A percentile compares a stretch with the other conserved stretches of the same genome.
These are phyloP conservation scores for Tyria jacobaeae DNA, from an alignment of 2,888 invertebrate species.

Conservation along the genomic window DNA sequence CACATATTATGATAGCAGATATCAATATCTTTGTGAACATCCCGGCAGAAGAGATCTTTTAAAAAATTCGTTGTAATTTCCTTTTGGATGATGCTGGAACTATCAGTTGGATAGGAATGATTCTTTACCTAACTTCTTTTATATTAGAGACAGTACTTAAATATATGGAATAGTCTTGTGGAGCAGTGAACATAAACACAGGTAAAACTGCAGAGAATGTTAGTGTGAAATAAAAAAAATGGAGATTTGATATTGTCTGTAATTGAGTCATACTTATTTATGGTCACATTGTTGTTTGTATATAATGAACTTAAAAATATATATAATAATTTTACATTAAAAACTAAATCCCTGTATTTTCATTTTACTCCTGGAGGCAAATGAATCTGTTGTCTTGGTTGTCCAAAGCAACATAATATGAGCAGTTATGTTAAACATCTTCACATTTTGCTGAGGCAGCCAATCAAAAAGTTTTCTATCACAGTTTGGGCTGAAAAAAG, in stretches of 20 bases:
- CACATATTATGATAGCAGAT: too few species aligned
- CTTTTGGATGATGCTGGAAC: too few species aligned
- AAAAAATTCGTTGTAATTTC: too few species aligned
- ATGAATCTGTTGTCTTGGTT: constrained; percentile 76
- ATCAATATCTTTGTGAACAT: too few species aligned
- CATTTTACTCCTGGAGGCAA: constrained; percentile 81
- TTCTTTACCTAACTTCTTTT: too few species aligned
- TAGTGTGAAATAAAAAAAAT: constrained; percentile 48
- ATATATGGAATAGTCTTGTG: too few species aligned
- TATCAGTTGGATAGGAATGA: too few species aligned
- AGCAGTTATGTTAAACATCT: constrained; percentile 59
- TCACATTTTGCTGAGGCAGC: constrained; percentile 85
- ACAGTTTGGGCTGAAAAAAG: constrained; percentile 90
- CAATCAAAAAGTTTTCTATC: constrained; percentile 90
- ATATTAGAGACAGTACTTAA: too few species aligned
- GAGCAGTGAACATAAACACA: too few species aligned
- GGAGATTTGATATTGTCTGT: constrained; percentile 77
- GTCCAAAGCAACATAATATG: constrained; percentile 75
- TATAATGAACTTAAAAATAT: constrained; percentile 82
- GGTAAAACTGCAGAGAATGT: too few species aligned
- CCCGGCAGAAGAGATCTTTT: too few species aligned
- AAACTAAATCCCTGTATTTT: constrained; percentile 86
- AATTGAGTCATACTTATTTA: constrained; percentile 72
- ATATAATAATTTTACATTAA: constrained; percentile 81
- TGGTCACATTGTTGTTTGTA: constrained; percentile 75